Percentiles rank a stretch among this genome's conserved stretches.
Evolutionary conservation across 2,113 vertebrate species (phyloP).

Genomic region (Naja naja): DNA sequence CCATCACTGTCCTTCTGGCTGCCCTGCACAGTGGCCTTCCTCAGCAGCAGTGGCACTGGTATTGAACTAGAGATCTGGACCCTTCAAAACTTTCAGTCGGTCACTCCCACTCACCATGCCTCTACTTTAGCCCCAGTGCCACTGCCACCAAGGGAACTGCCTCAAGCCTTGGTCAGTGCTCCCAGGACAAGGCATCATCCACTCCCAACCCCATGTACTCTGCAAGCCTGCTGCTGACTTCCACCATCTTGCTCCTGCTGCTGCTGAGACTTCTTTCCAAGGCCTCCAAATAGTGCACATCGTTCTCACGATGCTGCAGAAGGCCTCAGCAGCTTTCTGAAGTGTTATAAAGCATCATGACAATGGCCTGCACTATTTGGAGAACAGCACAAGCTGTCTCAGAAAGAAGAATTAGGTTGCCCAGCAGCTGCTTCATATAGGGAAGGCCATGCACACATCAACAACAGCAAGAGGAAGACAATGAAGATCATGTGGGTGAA

Average conservation of each 20-base stretch:
- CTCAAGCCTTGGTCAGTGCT: neutral
- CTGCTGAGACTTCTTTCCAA: neutral
- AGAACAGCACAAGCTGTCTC: neutral
- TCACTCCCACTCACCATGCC: neutral
- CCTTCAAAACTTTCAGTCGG: neutral
- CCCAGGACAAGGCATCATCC: neutral
- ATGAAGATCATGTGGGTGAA: neutral
- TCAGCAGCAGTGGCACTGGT: neutral
- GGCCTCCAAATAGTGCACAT: neutral
- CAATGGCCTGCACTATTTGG: neutral
- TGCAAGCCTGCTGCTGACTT: neutral
- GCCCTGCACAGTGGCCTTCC: neutral
- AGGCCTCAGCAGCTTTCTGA: neutral
- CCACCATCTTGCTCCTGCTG: neutral
- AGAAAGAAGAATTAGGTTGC: neutral
- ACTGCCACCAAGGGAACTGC: neutral
- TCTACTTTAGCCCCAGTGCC: neutral
- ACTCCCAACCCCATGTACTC: neutral
- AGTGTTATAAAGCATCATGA: neutral
- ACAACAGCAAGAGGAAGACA: neutral
- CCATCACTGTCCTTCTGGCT: neutral
- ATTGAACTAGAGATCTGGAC: neutral
- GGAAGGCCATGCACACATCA: neutral
- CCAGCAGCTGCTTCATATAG: neutral
- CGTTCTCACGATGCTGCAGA: neutral